phyloP scores from a whole-genome alignment of 1,140 invertebrate species.

The Gonioctena quinquepunctata region DNA sequence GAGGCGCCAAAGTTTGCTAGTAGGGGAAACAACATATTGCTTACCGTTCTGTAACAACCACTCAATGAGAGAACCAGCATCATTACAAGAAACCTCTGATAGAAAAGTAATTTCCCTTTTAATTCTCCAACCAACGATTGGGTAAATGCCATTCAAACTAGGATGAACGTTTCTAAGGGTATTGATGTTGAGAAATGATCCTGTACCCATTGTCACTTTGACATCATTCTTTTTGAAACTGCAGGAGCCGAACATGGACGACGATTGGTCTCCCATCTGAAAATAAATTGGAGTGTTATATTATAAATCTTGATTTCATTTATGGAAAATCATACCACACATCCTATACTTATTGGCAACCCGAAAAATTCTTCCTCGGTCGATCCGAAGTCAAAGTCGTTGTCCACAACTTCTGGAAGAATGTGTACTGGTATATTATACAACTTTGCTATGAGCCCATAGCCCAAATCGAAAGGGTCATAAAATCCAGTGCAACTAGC shows the following conservation, averaged over 20 bases:
- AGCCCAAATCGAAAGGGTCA: constrained; percentile 86
- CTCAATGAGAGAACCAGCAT: constrained; percentile 85
- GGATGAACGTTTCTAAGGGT: constrained; percentile 78
- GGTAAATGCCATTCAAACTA: constrained; percentile 82
- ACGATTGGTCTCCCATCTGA: constrained; percentile 77
- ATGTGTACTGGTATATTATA: constrained; percentile 74
- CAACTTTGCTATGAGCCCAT: constrained; percentile 75
- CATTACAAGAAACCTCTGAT: constrained; percentile 83
- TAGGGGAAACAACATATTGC: too few relatives aligned
- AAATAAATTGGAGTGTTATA: constrained; percentile 33
- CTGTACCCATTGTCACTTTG: constrained; percentile 93
- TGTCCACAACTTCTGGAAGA: constrained; percentile 81
- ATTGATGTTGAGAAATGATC: constrained; percentile 90
- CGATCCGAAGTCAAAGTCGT: constrained; percentile 74
- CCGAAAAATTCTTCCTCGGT: constrained; percentile 73
- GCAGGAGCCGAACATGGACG: constrained; percentile 89
- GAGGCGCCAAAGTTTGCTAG: too few relatives aligned
- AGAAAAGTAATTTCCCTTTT: constrained; percentile 72
- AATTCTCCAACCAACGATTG: constrained; percentile 87
- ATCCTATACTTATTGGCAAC: constrained; percentile 73
- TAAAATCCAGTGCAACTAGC: constrained; percentile 90
- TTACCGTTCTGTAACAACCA: constrained; percentile 82
- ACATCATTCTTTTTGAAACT: constrained; percentile 82
- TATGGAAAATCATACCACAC: constrained; percentile 64
- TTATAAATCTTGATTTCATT: background rate